Percentiles rank a stretch among this genome's conserved stretches.
Evolutionary conservation across 2,113 vertebrate genomes (phyloP).

Genomic region (Mormoops blainvillei): DNA sequence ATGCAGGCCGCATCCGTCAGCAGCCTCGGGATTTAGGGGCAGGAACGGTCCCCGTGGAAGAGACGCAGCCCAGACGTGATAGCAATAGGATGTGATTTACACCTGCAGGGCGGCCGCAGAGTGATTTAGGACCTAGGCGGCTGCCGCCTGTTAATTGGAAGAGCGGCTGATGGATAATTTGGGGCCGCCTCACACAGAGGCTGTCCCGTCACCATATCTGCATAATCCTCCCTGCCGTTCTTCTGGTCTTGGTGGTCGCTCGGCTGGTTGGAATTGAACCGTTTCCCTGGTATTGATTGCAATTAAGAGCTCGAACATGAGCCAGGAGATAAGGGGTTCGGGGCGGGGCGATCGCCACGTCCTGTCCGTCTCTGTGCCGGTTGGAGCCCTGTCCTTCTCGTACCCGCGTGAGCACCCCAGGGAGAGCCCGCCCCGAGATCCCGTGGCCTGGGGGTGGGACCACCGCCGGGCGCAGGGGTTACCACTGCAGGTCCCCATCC

Average conservation of each 20-base stretch:
- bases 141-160: constrained; percentile 58
- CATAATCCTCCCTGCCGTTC: constrained; percentile 57
- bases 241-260: constrained; percentile 29
- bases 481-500: neutral
- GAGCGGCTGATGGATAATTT: constrained; percentile 51
- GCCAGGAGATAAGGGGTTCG: constrained; percentile 52
- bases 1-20: constrained; percentile 66
- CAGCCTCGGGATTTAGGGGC: constrained; percentile 57
- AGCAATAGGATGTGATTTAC: constrained; percentile 74
- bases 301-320: constrained; percentile 71
- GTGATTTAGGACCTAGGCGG: constrained; percentile 35
- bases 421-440: neutral
- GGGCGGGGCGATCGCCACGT: neutral
- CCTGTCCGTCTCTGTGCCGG: neutral
- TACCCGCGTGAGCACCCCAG: neutral
- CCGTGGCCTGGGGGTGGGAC: neutral
- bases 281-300: constrained; percentile 70
- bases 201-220: neutral
- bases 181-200: neutral
- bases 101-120: neutral
- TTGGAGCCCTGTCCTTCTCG: neutral
- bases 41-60: constrained; percentile 62
- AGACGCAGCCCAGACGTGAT: neutral
- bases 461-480: neutral
- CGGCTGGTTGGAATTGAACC: constrained; percentile 39